Conservation (phyloP, 2,113 vertebrate genomes). For the Ivindomyrus marchei region DNA sequence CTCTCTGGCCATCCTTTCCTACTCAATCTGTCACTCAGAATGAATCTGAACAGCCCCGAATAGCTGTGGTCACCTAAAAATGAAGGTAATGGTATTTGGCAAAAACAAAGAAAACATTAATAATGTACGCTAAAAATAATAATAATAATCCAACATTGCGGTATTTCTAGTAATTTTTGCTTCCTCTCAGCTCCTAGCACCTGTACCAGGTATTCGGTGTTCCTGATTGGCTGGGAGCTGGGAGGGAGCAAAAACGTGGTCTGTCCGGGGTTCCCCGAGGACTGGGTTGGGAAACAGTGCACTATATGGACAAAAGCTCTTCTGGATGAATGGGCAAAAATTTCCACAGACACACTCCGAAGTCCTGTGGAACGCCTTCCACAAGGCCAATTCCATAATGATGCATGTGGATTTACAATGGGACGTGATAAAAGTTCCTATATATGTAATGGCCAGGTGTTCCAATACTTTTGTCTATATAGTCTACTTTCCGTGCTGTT, state of each 20-base stretch:
- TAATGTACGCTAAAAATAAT: neutral
- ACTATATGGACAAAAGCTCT: neutral
- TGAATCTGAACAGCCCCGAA: neutral
- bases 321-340: neutral
- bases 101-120: neutral
- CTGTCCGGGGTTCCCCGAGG: no score
- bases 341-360: neutral
- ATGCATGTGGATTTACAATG: neutral
- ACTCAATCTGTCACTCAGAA: neutral
- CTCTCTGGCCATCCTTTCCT: neutral
- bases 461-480: neutral
- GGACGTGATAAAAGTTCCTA: neutral
- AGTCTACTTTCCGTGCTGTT: neutral
- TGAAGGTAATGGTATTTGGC: neutral
- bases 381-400: neutral
- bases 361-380: neutral
- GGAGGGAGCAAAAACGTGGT: no score
- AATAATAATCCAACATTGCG: neutral
- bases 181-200: no score
- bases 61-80: neutral
- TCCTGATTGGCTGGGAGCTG: no score
- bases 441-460: neutral
- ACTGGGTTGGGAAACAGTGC: no score
- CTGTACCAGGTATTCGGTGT: no score
- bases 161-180: no score